Evolutionary conservation across 2,113 vertebrate genomes (phyloP), one percentile per base, ranked within the genome.

Genomic region (Nestor notabilis): DNA sequence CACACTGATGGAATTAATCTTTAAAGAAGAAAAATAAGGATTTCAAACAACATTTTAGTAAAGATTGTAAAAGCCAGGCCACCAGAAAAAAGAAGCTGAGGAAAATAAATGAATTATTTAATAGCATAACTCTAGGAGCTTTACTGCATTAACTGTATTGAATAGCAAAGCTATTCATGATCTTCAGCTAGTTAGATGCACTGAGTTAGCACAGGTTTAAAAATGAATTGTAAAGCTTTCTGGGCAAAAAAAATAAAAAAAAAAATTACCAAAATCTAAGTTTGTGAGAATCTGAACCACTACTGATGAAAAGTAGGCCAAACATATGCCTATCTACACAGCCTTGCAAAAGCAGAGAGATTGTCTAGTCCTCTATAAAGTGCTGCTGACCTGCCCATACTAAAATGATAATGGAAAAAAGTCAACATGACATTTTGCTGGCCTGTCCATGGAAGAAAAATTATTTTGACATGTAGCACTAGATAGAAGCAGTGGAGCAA

Each of bases 61-160:
- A 53, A 81, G 53, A 83, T 50, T 86, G 91, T 81, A 43, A 92
- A 90, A 94, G 75, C 53, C 46, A 90, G 71, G 60, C 66, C 49
- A 74, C 13, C 23, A 78, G 53, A 68, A 89, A 87, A 81, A 85
- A 88, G 16, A 63, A 70, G 17, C 35, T 74, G 43, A 69, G 4
- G n/a, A 88, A 90, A 94, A 77, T 83, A 88, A 91, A 63, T 83
- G 8, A 90, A 92, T 87, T 93, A 93, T 87, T 96, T 90, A 93
- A 93, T 50, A 90, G 25, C 43, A 78, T 81, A 63, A 83, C 66
- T 70, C 66, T 66, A 80, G 68, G 63, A 95, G 64, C 68, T 90
- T 86, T 81, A 90, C 74, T 81, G 43, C 17, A 5, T 58, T 58
- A 93, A 88, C 65, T 61, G 27, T 60, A 93, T 28, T 70, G 64